Percentiles rank a stretch among this genome's conserved stretches.
phyloP scores from a whole-genome alignment of 2,113 vertebrate genomes.

The Scortum barcoo region DNA sequence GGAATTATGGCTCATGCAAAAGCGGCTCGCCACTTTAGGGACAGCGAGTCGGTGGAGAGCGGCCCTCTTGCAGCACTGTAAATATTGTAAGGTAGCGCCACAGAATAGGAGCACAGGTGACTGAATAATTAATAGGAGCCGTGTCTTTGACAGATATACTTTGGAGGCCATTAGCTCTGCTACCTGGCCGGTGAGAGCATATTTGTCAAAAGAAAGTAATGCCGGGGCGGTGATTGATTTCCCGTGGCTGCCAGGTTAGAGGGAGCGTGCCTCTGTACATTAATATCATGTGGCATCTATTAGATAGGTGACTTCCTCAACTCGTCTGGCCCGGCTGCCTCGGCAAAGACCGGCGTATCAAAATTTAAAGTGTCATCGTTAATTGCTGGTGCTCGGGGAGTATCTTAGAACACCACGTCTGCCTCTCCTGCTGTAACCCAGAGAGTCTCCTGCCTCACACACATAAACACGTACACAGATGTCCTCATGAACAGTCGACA shows the following conservation, averaged over 20 bases:
- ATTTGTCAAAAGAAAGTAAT: slow-evolving; percentile 80
- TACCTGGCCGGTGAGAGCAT: slow-evolving; percentile 75
- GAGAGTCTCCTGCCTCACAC: slow-evolving; percentile 13
- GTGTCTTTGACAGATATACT: slow-evolving; percentile 83
- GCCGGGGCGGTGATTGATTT: slow-evolving; percentile 79
- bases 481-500: not conserved
- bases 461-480: slow-evolving; percentile 11
- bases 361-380: slow-evolving; percentile 76
- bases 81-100: slow-evolving; percentile 78
- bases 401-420: slow-evolving; percentile 37
- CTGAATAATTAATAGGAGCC: slow-evolving; percentile 85
- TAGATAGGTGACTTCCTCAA: slow-evolving; percentile 77
- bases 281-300: slow-evolving; percentile 81
- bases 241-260: slow-evolving; percentile 75
- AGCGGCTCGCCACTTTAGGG: slow-evolving; percentile 50
- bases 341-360: slow-evolving; percentile 50
- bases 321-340: slow-evolving; percentile 46
- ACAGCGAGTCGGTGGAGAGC: slow-evolving; percentile 42
- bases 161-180: slow-evolving; percentile 81
- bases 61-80: slow-evolving; percentile 67
- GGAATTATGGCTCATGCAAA: slow-evolving; percentile 63
- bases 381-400: slow-evolving; percentile 63
- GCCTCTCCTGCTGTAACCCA: slow-evolving; percentile 6
- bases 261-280: slow-evolving; percentile 65
- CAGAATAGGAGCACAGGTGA: slow-evolving; percentile 68